Evolutionary conservation across 2,888 invertebrate genomes (phyloP), one percentile per base, ranked within the genome.

Genomic region (Lordiphosa andalusiaca): DNA sequence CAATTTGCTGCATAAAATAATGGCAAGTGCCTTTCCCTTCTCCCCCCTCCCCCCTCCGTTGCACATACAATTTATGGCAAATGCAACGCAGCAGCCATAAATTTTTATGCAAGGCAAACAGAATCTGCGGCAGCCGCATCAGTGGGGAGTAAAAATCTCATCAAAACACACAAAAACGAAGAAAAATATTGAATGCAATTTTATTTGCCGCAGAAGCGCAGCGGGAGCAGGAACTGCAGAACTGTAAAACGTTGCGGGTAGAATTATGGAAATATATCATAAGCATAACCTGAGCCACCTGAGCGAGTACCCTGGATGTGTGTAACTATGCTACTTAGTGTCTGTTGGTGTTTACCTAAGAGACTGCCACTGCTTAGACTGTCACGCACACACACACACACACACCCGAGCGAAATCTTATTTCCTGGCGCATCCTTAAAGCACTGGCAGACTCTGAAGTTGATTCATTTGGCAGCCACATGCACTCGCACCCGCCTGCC

Each of bases 181-280:
- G 55, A 65, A 75, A 81, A 78, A 78, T 82, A 82, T 78, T 82
- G 78, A 82, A 78, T 73, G 75, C 73, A 77, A 77, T 78, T 77
- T 77, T 71, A 77, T 77, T 75, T 78, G 66, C 51, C 66, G 48
- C 73, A 76, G 59, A 46, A 73, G 19, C 13, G 10, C 7, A 33
- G 23, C 40, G 16, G 19, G 19, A n/a, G 23, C 40, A 23, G 21
- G 6, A 40, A 38, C 10, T 36, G 64, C 52, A 62, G 60, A n/a
- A n/a, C 60, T 47, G 25, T 53, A 60, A 57, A 75, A 38, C 52
- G 64, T 53, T 73, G 60, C 52, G 69, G 39, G 40, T 19, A 71
- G 57, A 44, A 49, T 54, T 71, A 25, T 25, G 60, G 53, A 66
- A 67, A 82, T 75, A 60, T 78, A 82, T 78, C 75, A 77, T 69